Conservation (phyloP, 2,113 vertebrate genomes). For the Rissa tridactyla region DNA sequence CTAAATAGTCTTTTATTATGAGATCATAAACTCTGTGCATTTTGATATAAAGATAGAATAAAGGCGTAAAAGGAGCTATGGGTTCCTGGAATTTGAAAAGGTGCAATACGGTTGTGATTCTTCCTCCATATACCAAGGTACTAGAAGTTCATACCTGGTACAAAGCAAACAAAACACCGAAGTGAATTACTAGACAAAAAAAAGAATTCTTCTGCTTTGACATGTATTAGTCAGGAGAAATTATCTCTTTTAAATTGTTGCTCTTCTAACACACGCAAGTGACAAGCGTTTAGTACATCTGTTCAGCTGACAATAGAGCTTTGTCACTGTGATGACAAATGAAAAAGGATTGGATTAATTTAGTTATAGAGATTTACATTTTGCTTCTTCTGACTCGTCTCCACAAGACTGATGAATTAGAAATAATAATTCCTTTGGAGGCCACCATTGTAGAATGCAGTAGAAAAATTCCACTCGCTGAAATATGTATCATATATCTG, state of each 20-base stretch:
- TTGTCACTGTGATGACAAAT: constrained; percentile 47
- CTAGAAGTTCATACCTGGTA: not conserved
- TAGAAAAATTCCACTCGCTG: constrained; percentile 47
- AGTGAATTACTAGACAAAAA: not conserved
- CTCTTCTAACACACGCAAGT: not conserved
- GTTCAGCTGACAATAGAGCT: constrained; percentile 43
- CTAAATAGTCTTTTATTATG: not conserved
- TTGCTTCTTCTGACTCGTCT: constrained; percentile 23
- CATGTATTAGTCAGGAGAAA: constrained; percentile 21
- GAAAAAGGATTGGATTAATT: constrained; percentile 57
- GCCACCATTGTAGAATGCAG: not conserved
- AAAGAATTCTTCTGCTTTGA: constrained; percentile 25
- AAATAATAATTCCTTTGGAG: constrained; percentile 64
- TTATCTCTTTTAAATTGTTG: constrained; percentile 7
- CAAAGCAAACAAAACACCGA: constrained; percentile 21
- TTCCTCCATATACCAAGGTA: not conserved
- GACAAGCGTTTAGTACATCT: constrained; percentile 55
- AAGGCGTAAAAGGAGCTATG: not conserved
- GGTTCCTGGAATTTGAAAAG: not conserved
- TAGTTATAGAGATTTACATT: constrained; percentile 64
- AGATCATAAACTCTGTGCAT: not conserved
- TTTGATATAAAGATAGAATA: constrained; percentile 21
- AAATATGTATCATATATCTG: constrained; percentile 56
- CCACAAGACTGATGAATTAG: constrained; percentile 54
- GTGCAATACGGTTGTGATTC: not conserved